Base-by-base conservation (phyloP, 2,797 vertebrate genomes). In the Fratercula arctica region DNA sequence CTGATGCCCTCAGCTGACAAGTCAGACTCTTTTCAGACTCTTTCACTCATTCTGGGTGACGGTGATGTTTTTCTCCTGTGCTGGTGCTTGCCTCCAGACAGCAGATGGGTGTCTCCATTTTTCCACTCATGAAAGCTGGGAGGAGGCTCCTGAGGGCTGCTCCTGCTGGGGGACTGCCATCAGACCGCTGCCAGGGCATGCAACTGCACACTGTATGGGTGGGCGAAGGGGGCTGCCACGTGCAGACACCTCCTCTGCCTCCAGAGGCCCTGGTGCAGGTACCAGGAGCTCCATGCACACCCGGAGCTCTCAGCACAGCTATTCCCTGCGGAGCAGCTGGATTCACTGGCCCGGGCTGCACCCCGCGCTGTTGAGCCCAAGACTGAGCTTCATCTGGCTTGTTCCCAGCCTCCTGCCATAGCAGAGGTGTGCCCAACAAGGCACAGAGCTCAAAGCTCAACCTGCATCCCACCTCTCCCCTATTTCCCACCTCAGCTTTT, bases 201-300 rank as follows among this genome's bases (percentile, higher is more conserved):
- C 35, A 78, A 11, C 17, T 12, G n/a, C 53, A n/a, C 0, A 0
- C 83, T 16, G 16, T 18, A 8, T 2, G 3, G 33, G 16, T 21
- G 69, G 72, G 16, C 4, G 45, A 12, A 12, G 1, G 3, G 53
- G n/a, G 56, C 61, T 89, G 84, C 77, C 77, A 56, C 10, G 1
- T 25, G 46, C 70, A 86, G 50, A 45, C 10, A 24, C 8, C 26
- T 29, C 11, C 16, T 29, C 63, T 67, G 63, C 37, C 48, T 82
- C 1, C 0, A 61, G 54, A 53, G 37, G 37, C 35, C 43, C 13
- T 46, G 46, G 54, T 6, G 2, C 16, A 10, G 48, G 59, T 13
- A 59, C 45, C 60, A 35, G 53, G 48, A 72, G 50, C 57, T 69
- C 33, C 5, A 13, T 8, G 16, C 6, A 2, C 28, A 28, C 19